phyloP scores from a whole-genome alignment of 2,888 invertebrate genomes.

The Bellardia pandia region DNA sequence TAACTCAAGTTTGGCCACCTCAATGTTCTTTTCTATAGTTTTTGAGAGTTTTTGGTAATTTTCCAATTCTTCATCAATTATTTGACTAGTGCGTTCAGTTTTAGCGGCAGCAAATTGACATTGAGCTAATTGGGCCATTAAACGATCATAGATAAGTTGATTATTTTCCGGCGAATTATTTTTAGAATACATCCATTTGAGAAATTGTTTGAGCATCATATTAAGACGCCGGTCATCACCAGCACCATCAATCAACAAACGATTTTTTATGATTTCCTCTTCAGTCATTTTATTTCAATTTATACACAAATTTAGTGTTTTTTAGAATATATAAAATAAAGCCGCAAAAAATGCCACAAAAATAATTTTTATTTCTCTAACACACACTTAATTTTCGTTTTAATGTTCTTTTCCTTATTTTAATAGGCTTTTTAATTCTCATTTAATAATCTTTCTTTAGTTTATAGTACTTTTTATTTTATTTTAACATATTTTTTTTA shows the following conservation, averaged over 20 bases:
- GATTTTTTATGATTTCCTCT: slow-evolving; percentile 95
- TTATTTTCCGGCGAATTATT: slow-evolving; percentile 89
- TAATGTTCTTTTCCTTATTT: too few species aligned
- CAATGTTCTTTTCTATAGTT: slow-evolving; percentile 91
- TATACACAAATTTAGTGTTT: background rate
- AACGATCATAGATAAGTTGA: slow-evolving; percentile 90
- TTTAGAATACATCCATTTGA: slow-evolving; percentile 90
- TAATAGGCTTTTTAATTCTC: too few species aligned
- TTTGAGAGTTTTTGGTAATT: slow-evolving; percentile 92
- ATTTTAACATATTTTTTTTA: too few species aligned
- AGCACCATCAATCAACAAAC: slow-evolving; percentile 96
- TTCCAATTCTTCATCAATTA: slow-evolving; percentile 92
- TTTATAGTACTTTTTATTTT: too few species aligned
- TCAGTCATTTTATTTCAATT: slow-evolving; percentile 66
- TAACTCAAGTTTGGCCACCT: slow-evolving; percentile 91
- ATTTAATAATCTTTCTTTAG: too few species aligned
- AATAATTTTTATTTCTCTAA: background rate
- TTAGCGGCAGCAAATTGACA: slow-evolving; percentile 95
- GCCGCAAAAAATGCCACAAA: background rate
- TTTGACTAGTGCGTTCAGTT: slow-evolving; percentile 90
- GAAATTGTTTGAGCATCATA: slow-evolving; percentile 91
- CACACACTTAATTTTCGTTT: too few species aligned
- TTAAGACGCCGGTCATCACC: slow-evolving; percentile 97
- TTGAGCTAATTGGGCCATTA: slow-evolving; percentile 92
- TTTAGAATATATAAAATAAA: background rate